Conservation (phyloP, 2,888 invertebrate species). For the Steinernema carpocapsae region DNA sequence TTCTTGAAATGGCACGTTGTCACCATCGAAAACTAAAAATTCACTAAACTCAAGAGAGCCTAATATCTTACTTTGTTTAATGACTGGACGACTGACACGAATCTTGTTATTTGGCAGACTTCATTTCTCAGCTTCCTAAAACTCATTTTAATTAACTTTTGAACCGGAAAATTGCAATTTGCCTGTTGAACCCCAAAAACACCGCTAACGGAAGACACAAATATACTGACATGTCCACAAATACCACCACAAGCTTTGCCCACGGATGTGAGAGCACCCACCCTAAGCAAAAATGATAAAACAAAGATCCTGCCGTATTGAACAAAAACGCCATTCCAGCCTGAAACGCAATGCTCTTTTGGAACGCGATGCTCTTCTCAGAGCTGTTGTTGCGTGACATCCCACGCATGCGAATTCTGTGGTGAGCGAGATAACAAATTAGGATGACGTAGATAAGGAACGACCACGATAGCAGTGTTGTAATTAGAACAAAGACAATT, state of each 20-base stretch:
- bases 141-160: not conserved
- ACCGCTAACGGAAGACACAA: not conserved
- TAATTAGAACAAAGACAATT: not conserved
- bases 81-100: too few relatives aligned
- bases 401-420: not conserved
- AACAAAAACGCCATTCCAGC: not conserved
- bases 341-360: not conserved
- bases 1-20: too few relatives aligned
- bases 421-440: not conserved
- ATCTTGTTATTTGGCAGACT: not conserved
- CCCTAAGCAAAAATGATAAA: not conserved
- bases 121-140: not conserved
- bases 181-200: conserved; percentile 2
- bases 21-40: too few relatives aligned
- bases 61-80: too few relatives aligned
- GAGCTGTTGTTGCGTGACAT: not conserved
- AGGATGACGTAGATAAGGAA: not conserved
- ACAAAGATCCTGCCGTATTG: not conserved
- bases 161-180: not conserved
- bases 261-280: not conserved
- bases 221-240: not conserved
- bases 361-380: not conserved
- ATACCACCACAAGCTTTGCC: not conserved
- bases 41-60: too few relatives aligned
- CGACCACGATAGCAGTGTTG: not conserved